Base-by-base conservation (phyloP, 2,797 vertebrate genomes). In the Gambelia wislizenii region DNA sequence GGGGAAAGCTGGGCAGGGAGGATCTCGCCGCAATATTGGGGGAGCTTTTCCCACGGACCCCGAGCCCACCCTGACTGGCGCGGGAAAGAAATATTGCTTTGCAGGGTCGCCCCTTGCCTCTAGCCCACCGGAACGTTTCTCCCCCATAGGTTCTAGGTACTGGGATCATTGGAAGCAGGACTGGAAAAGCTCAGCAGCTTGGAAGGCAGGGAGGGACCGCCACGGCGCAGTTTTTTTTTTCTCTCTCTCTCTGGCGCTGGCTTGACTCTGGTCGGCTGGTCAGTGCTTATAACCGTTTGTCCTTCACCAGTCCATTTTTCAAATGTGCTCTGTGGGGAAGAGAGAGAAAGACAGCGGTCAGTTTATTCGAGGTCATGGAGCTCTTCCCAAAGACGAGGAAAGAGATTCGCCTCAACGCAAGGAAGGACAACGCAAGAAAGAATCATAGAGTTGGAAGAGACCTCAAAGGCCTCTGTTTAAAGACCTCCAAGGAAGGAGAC, bases 241-340 rank as follows among this genome's bases (percentile, higher is more conserved):
- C 0, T 36, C 1, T 59, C 56, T 59, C 56, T 74, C 77, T 85
- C 88, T 91, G 84, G 89, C 12, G 39, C 72, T 83, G 67, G 56
- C 56, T 20, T 22, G 78, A 56, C 22, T 59, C 78, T 59, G 78
- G 1, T 27, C 56, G 42, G 16, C 88, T 83, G 77, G 6, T 79
- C 49, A 59, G 81, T 64, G 81, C 36, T 96, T 97, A 99, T 93
- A 98, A 96, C 96, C 97, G 95, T 96, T 99, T 99, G 95, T 98
- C 97, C 91, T 99, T 99, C 54, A 97, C 91, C 81, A 98, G 95
- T 27, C 99, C 99, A 0, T 99, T 99, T 97, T 94, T 97, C 95
- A 97, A 95, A 42, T 97, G 98, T 92, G 98, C 97, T 94, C 97
- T 98, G 91, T 0, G 6, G 33, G 5, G 6, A 49, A 25, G 54